Evolutionary conservation across 2,797 vertebrate species (phyloP).

Genomic region (Rhinophrynus dorsalis): DNA sequence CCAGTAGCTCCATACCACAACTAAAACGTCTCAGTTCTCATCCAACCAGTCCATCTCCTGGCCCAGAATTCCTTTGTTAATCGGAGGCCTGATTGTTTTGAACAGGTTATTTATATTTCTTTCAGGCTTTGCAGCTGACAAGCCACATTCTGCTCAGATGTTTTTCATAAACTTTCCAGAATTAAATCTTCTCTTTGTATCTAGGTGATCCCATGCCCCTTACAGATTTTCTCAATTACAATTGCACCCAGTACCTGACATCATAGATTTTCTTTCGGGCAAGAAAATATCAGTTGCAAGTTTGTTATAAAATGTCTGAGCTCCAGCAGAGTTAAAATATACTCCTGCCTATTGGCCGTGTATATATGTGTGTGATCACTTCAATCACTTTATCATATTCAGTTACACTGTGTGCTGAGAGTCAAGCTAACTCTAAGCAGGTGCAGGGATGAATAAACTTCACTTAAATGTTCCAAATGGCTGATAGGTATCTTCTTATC

Average conservation of each 20-base stretch:
- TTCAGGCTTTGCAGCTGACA: constrained; percentile 3
- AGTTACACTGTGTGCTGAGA: constrained; percentile 6
- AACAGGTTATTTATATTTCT: constrained; percentile 16
- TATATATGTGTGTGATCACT: constrained; percentile 33
- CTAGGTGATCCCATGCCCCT: constrained; percentile 13
- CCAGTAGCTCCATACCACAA: not conserved
- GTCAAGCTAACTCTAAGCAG: constrained; percentile 22
- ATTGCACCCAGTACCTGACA: constrained; percentile 6
- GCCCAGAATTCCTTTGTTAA: constrained; percentile 16
- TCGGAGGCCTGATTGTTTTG: constrained; percentile 2
- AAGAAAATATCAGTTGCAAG: constrained; percentile 13
- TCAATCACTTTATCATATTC: constrained; percentile 37
- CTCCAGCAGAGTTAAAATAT: constrained; percentile 7
- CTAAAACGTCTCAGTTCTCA: not conserved
- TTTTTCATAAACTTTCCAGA: constrained; percentile 38
- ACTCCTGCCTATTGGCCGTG: not conserved
- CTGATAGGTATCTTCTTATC: constrained; percentile 28
- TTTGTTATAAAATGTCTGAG: constrained; percentile 18
- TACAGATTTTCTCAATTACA: constrained; percentile 17
- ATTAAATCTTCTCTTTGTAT: constrained; percentile 12
- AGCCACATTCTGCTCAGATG: constrained; percentile 8
- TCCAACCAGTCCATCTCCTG: constrained; percentile 6
- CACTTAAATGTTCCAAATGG: not conserved
- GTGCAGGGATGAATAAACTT: constrained; percentile 5
- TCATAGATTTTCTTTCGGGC: constrained; percentile 39